Evolutionary conservation across 2,113 vertebrate species (phyloP).

Genomic region (Coptodon rendalli): DNA sequence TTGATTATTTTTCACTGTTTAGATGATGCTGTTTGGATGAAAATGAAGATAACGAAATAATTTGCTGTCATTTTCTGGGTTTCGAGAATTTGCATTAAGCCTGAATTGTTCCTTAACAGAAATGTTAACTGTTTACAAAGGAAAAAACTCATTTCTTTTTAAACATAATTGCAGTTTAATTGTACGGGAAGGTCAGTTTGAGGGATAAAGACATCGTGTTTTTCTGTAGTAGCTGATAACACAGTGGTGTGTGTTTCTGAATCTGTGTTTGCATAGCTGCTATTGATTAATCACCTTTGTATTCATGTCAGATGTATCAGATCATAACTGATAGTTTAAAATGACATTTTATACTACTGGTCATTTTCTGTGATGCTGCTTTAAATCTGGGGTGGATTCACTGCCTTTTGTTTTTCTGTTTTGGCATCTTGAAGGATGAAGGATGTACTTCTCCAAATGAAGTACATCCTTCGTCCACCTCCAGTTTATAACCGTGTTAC

Average conservation of each 20-base stretch:
- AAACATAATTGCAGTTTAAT: not conserved
- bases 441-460: not conserved
- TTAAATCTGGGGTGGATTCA: not conserved
- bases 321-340: not conserved
- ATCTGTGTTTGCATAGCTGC: not conserved
- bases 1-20: not conserved
- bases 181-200: not conserved
- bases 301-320: not conserved
- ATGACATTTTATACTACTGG: not conserved
- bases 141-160: not conserved
- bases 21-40: rapidly evolving
- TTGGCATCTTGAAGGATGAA: not conserved
- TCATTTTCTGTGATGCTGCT: not conserved
- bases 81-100: not conserved
- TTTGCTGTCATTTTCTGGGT: not conserved
- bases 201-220: not conserved
- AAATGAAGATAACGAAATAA: not conserved
- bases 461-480: not conserved
- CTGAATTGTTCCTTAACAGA: not conserved
- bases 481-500: not conserved
- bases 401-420: not conserved
- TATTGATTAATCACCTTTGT: not conserved
- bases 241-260: not conserved
- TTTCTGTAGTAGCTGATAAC: not conserved
- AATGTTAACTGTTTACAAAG: not conserved